phyloP scores from a whole-genome alignment of 2,797 vertebrate species.

The Hydrocynus forskahlii region DNA sequence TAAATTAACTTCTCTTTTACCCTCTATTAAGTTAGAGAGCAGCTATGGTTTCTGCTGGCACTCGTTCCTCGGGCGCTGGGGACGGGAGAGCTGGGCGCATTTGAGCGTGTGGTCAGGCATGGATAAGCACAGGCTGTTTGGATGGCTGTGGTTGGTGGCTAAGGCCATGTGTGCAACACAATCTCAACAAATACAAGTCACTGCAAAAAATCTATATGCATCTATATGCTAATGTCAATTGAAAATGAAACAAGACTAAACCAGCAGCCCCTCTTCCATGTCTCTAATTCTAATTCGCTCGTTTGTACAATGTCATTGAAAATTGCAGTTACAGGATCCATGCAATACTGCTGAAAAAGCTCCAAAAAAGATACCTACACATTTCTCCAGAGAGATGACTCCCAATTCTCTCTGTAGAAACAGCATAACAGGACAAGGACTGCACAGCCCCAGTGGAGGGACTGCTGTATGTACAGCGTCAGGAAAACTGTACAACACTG shows the following conservation, averaged over 20 bases:
- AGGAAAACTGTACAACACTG: neutral
- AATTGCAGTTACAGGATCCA: slow-evolving; percentile 10
- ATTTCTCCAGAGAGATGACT: slow-evolving; percentile 13
- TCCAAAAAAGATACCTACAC: slow-evolving; percentile 28
- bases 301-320: slow-evolving; percentile 21
- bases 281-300: neutral
- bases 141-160: slow-evolving; percentile 2
- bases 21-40: slow-evolving; percentile 73
- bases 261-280: neutral
- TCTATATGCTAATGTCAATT: neutral
- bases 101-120: slow-evolving; percentile 1
- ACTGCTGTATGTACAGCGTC: neutral
- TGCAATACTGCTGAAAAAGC: slow-evolving; percentile 18
- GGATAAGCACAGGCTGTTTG: slow-evolving; percentile 1
- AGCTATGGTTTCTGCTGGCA: slow-evolving; percentile 68
- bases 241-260: neutral
- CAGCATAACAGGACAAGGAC: neutral
- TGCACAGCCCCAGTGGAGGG: neutral
- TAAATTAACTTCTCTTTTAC: slow-evolving; percentile 75
- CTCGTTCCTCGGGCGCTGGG: neutral
- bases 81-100: neutral
- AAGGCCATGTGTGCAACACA: slow-evolving; percentile 1
- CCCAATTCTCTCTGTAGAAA: slow-evolving; percentile 8
- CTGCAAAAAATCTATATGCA: neutral
- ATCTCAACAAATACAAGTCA: neutral